Evolutionary conservation across 2,113 vertebrate species (phyloP).

Genomic region (cat (Felis catus)): F.catus_Fca126_mat1.0 CM031415.1:144733001-144733500

Average conservation of each 20-base stretch:
- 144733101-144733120: too few species aligned
- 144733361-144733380: neutral
- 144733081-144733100: too few species aligned
- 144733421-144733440: conserved; percentile 1
- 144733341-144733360: neutral
- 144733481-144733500: neutral
- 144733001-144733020: too few species aligned
- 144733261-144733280: too few species aligned
- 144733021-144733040: too few species aligned
- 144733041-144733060: too few species aligned
- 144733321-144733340: neutral
- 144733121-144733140: too few species aligned
- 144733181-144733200: neutral
- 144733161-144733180: neutral
- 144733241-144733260: neutral
- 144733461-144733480: neutral
- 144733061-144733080: too few species aligned
- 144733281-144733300: neutral
- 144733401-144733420: neutral
- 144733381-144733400: neutral
- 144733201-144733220: neutral
- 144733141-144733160: too few species aligned
- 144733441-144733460: conserved; percentile 21
- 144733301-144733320: neutral
- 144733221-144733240: neutral